phyloP scores from a whole-genome alignment of 2,888 invertebrate genomes.

The Parnassius apollo region DNA sequence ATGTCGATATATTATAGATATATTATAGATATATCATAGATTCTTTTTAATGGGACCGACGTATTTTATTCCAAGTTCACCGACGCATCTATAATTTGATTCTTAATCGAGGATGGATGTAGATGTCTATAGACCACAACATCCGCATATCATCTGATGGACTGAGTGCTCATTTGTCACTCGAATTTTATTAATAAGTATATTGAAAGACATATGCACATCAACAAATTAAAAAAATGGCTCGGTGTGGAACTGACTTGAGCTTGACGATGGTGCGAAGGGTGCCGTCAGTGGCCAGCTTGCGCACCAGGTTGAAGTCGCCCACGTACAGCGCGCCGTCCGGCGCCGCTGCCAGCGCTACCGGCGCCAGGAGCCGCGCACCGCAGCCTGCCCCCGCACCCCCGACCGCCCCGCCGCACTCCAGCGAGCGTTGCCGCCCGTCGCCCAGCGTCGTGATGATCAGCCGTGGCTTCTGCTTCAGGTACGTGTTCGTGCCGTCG shows the following conservation, averaged over 20 bases:
- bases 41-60: too few species aligned
- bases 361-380: conserved; percentile 94
- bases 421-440: conserved; percentile 92
- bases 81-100: too few species aligned
- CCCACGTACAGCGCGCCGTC: conserved; percentile 97
- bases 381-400: conserved; percentile 92
- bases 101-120: too few species aligned
- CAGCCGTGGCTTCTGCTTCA: conserved; percentile 95
- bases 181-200: too few species aligned
- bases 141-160: too few species aligned
- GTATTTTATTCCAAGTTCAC: too few species aligned
- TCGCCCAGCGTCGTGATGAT: conserved; percentile 96
- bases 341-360: conserved; percentile 93
- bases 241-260: conserved; percentile 82
- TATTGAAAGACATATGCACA: too few species aligned
- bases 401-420: conserved; percentile 81
- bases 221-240: too few species aligned
- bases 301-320: conserved; percentile 95
- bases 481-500: conserved; percentile 96
- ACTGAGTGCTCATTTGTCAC: too few species aligned
- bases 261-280: conserved; percentile 89
- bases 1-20: too few species aligned
- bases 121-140: too few species aligned
- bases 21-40: too few species aligned
- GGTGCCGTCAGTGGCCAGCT: conserved; percentile 92